These are phyloP conservation scores for Taxidea taxus DNA, from an alignment of 2,113 vertebrate species.

Conservation along the genomic window DNA sequence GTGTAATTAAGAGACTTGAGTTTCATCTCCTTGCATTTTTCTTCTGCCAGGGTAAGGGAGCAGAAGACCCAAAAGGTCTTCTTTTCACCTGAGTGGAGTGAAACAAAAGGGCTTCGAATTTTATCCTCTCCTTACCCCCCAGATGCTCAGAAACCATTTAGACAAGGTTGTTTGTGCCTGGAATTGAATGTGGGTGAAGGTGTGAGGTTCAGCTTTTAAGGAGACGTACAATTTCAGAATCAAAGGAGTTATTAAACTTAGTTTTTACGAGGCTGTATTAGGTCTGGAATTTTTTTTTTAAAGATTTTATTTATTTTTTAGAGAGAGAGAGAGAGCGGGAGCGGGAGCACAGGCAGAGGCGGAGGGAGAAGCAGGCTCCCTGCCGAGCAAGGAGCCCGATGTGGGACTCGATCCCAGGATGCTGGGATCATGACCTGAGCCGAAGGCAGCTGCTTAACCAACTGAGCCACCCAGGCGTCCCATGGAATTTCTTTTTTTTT, in stretches of 20 bases:
- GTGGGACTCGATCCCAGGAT: too few species aligned
- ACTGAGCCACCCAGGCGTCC: too few species aligned
- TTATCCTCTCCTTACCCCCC: rapidly evolving
- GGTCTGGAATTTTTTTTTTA: neutral
- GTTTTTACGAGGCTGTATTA: neutral
- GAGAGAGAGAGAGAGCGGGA: too few species aligned
- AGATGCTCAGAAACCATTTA: neutral
- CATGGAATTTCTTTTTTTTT: too few species aligned
- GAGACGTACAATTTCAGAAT: neutral
- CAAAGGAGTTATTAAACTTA: neutral
- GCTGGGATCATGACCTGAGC: too few species aligned
- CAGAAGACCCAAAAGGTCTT: neutral
- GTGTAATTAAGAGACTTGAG: neutral
- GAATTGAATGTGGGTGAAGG: neutral
- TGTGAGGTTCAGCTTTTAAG: neutral
- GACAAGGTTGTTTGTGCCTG: neutral
- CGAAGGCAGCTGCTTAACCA: too few species aligned
- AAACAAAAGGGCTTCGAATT: neutral
- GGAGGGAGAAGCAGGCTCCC: too few species aligned
- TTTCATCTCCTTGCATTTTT: neutral
- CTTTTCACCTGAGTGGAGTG: neutral
- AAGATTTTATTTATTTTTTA: too few species aligned
- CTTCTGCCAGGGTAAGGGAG: neutral
- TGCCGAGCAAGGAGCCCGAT: too few species aligned
- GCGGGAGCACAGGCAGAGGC: too few species aligned